Percentiles rank a stretch among this genome's conserved stretches.
These are phyloP conservation scores for Agapornis canus DNA, from an alignment of 2,797 vertebrate genomes.

Conservation along the genomic window DNA sequence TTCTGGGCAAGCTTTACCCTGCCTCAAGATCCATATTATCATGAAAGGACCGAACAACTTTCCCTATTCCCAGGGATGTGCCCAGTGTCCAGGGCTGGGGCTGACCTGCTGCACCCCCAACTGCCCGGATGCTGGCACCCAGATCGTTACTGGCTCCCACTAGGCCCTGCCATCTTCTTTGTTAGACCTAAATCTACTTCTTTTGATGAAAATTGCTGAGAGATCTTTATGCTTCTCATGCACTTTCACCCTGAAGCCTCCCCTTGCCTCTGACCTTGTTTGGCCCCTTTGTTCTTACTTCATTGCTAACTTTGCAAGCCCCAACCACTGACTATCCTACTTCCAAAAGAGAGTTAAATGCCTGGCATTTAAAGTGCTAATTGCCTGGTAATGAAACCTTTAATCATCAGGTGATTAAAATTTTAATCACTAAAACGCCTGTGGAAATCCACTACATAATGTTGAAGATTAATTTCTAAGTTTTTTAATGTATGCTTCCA, in stretches of 20 bases:
- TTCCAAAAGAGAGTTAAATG: slow-evolving; percentile 43
- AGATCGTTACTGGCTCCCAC: rapidly evolving
- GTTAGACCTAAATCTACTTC: not conserved
- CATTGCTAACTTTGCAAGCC: not conserved
- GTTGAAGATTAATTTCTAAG: slow-evolving; percentile 62
- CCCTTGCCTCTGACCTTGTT: not conserved
- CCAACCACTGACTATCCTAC: not conserved
- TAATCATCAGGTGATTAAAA: slow-evolving; percentile 74
- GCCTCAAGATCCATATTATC: not conserved
- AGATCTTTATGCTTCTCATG: not conserved
- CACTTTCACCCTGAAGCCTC: not conserved
- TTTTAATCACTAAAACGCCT: slow-evolving; percentile 61
- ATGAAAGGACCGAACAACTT: not conserved
- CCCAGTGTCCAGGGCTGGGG: rapidly evolving
- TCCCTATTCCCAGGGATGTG: not conserved
- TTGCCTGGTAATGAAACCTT: slow-evolving; percentile 70
- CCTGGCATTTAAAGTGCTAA: slow-evolving; percentile 58
- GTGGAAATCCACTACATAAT: slow-evolving; percentile 49
- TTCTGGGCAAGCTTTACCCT: not conserved
- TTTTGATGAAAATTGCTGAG: not conserved
- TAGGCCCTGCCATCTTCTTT: rapidly evolving
- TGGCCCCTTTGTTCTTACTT: not conserved
- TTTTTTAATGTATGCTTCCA: slow-evolving; percentile 22
- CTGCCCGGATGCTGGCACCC: not conserved
- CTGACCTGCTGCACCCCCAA: rapidly evolving